Percentiles rank a stretch among this genome's conserved stretches.
phyloP scores from a whole-genome alignment of 1,140 invertebrate genomes.

The Sycophaga agraensis region DNA sequence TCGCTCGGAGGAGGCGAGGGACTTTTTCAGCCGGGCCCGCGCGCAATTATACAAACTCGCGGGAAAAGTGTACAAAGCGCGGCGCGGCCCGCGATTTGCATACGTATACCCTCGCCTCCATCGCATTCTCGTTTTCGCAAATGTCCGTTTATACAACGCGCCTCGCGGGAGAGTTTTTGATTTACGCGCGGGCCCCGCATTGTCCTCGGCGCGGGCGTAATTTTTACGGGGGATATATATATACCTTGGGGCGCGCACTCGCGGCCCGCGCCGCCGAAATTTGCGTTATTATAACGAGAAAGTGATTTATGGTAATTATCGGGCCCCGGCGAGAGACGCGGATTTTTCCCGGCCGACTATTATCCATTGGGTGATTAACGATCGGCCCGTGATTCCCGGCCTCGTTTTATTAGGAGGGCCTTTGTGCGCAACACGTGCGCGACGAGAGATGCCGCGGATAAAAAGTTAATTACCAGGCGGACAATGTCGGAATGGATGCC shows the following conservation, averaged over 20 bases:
- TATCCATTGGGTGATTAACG: constrained; percentile 7
- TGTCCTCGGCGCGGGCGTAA: constrained; percentile 1
- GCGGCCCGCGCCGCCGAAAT: background rate
- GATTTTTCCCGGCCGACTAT: background rate
- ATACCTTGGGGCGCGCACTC: no score
- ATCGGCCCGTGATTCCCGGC: background rate
- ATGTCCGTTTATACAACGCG: constrained; percentile 2
- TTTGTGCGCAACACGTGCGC: background rate
- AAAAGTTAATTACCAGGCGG: constrained; percentile 3
- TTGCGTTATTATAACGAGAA: background rate
- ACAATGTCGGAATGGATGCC: no score
- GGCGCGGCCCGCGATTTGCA: no score
- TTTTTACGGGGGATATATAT: background rate
- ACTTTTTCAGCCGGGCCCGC: no score
- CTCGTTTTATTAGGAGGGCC: background rate
- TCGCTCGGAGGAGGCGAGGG: no score
- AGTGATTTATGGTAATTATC: constrained; percentile 21
- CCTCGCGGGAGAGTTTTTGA: constrained; percentile 1
- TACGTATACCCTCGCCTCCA: background rate
- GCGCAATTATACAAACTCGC: no score
- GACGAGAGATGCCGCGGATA: background rate
- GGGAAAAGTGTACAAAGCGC: no score
- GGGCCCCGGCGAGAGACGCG: background rate
- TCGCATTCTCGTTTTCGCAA: background rate
- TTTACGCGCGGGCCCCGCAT: constrained; percentile 4